Evolutionary conservation across 2,113 vertebrate species (phyloP).

Genomic region (Tychaedon coryphoeus): DNA sequence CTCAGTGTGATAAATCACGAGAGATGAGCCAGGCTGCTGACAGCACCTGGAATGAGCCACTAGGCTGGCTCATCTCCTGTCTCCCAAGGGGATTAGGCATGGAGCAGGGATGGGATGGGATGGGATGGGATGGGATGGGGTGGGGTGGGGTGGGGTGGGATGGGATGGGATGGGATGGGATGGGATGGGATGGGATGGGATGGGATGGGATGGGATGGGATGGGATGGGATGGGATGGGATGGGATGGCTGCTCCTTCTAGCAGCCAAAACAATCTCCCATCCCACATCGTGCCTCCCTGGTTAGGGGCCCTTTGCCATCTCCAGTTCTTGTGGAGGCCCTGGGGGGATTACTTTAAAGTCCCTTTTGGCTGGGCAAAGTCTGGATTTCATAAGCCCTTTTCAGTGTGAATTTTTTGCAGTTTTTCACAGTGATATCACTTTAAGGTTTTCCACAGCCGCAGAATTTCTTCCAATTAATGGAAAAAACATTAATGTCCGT

Average conservation of each 20-base stretch:
- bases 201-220: background rate
- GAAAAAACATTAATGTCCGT: slow-evolving; percentile 1
- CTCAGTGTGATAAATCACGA: slow-evolving; percentile 12
- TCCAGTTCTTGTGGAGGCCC: background rate
- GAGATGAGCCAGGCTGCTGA: background rate
- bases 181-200: background rate
- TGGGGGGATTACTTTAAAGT: background rate
- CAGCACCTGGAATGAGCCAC: background rate
- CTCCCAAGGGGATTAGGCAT: fast-evolving
- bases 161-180: background rate
- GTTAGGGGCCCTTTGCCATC: background rate
- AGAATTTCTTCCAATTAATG: slow-evolving; percentile 47
- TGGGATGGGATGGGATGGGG: background rate
- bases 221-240: background rate
- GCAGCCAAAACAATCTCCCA: background rate
- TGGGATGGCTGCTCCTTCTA: background rate
- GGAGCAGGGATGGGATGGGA: background rate
- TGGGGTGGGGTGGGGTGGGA: background rate
- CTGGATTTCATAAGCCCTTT: background rate
- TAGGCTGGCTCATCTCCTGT: background rate
- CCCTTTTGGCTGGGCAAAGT: background rate
- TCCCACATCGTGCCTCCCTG: fast-evolving
- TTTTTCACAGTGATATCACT: slow-evolving; percentile 25
- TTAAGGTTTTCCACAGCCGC: background rate
- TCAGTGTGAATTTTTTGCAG: background rate